These are phyloP conservation scores for Halcyon senegalensis DNA, from an alignment of 2,113 vertebrate genomes.

Conservation along the genomic window DNA sequence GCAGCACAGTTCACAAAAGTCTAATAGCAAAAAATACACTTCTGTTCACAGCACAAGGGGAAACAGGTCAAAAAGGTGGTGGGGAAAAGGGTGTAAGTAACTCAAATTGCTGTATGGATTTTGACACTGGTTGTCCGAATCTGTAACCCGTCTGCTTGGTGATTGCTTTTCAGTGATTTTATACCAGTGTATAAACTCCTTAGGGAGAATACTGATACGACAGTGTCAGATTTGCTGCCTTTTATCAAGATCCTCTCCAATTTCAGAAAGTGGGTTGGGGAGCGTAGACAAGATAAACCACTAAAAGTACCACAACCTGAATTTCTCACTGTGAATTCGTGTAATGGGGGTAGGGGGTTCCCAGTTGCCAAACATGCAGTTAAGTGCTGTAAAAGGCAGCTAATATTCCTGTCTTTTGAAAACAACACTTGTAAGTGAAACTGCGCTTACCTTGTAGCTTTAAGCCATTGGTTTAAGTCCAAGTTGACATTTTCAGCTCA, in stretches of 20 bases:
- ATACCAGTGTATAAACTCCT: background rate
- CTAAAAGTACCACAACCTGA: background rate
- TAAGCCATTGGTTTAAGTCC: slow-evolving; percentile 50
- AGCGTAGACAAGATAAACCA: background rate
- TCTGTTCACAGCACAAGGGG: slow-evolving; percentile 20
- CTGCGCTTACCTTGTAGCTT: slow-evolving; percentile 51
- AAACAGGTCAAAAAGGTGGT: slow-evolving; percentile 6
- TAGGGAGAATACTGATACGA: background rate
- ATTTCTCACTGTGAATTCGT: background rate
- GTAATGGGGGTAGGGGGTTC: background rate
- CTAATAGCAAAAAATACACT: slow-evolving; percentile 25
- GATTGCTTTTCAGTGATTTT: slow-evolving; percentile 63
- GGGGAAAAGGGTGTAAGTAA: background rate
- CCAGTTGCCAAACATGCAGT: background rate
- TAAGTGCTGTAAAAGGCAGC: slow-evolving; percentile 10
- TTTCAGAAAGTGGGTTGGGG: background rate
- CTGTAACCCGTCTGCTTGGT: background rate
- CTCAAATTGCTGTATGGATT: slow-evolving; percentile 19
- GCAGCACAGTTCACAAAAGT: background rate
- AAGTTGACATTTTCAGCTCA: slow-evolving; percentile 37
- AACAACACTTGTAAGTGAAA: slow-evolving; percentile 29
- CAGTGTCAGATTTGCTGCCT: background rate
- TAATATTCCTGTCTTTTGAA: slow-evolving; percentile 10
- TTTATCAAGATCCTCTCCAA: background rate
- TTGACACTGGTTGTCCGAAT: slow-evolving; percentile 33